Percentiles rank a stretch among this genome's conserved stretches.
Evolutionary conservation across 2,888 invertebrate genomes (phyloP).

Genomic region (Drosophila falleni): DNA sequence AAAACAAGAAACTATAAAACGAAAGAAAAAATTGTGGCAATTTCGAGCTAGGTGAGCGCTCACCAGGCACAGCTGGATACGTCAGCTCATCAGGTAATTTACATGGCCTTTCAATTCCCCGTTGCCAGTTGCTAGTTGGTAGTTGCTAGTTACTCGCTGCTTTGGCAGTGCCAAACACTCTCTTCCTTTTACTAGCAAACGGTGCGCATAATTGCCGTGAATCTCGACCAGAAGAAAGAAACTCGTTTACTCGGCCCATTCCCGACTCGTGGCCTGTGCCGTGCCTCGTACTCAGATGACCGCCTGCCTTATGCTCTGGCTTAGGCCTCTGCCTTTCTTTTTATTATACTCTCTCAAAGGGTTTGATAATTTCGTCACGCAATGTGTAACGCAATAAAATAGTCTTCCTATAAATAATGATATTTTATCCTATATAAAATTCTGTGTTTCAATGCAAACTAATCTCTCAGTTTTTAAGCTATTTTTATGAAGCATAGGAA

Average conservation of each 20-base stretch:
- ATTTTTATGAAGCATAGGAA: background rate
- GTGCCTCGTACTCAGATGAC: constrained; percentile 39
- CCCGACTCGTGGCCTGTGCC: constrained; percentile 18
- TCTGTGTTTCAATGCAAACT: background rate
- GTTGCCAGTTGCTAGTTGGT: constrained; percentile 40
- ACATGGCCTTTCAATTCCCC: constrained; percentile 79
- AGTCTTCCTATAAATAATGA: background rate
- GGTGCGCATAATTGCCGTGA: constrained; percentile 75
- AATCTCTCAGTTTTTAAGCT: background rate
- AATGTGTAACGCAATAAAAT: background rate
- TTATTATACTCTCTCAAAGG: background rate
- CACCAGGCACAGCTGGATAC: constrained; percentile 72
- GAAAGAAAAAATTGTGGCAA: constrained; percentile 65
- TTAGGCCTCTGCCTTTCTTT: constrained; percentile 37
- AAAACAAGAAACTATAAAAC: constrained; percentile 18
- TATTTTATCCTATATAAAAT: background rate
- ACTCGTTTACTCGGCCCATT: constrained; percentile 50
- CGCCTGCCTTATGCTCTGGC: constrained; percentile 26
- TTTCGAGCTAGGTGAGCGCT: constrained; percentile 46
- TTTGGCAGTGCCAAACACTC: constrained; percentile 69
- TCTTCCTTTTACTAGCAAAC: constrained; percentile 78
- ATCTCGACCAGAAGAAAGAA: constrained; percentile 68
- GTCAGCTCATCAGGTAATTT: constrained; percentile 74
- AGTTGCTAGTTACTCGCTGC: background rate
- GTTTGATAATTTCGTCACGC: background rate